These are phyloP conservation scores for cattle (Bos taurus) DNA, from an alignment of 2,113 vertebrate genomes.

Conservation along the genomic window ARS-UCD2.0 NC_037357.1:21546501-21547000, in stretches of 20 bases:
- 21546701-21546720: constrained; percentile 5
- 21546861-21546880: background rate
- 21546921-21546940: background rate
- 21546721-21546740: background rate
- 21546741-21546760: constrained; percentile 27
- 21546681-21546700: background rate
- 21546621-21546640: constrained; percentile 48
- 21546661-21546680: constrained; percentile 36
- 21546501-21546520: constrained; percentile 68
- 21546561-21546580: constrained; percentile 49
- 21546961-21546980: background rate
- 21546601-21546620: constrained; percentile 48
- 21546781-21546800: background rate
- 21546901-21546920: background rate
- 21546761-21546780: background rate
- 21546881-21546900: background rate
- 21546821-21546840: background rate
- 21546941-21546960: background rate
- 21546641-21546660: constrained; percentile 22
- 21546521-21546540: constrained; percentile 60
- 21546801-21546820: background rate
- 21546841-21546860: background rate
- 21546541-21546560: constrained; percentile 50
- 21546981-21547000: background rate
- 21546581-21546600: constrained; percentile 34